Base-by-base conservation (phyloP, 2,113 vertebrate species). In the Casuarius casuarius region DNA sequence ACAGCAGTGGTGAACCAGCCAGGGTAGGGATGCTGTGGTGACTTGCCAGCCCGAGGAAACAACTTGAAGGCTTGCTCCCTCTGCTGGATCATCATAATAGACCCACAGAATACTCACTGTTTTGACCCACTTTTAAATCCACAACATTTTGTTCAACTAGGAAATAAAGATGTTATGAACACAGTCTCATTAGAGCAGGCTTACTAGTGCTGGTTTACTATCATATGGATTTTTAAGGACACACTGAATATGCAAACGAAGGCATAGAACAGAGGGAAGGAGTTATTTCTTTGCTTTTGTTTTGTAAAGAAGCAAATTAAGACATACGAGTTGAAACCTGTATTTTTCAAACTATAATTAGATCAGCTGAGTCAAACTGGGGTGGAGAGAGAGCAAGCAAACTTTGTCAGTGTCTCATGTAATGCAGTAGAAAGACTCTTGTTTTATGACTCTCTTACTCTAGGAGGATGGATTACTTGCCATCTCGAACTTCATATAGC, bases 61-160 rank as follows among this genome's bases (percentile, higher is more conserved):
- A 31, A 35, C 86, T 77, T 49, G 49, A 82, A 66, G 15, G 15
- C 49, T 92, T 96, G 93, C 94, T 90, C 90, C 94, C 95, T 95
- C 96, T 96, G 3, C 94, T 92, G 95, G 95, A 91, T 35, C 76
- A 46, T 82, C 40, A 42, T 44, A 21, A n/a, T 0, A 56, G 38
- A 52, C 15, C 15, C 80, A 25, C 20, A 10, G 11, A 62, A 78
- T 48, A 40, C 7, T 21, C 10, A 22, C 8, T 40, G 5, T 11
- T 42, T 62, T 33, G 26, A 63, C 61, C n/a, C 23, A 3, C 61
- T 84, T 71, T 19, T 15, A 44, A 66, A 3, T 46, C 33, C 49
- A 40, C 33, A 52, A 12, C 21, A 86, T 46, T 46, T 33, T 76
- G 38, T 51, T 28, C 25, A 28, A 33, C 58, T 54, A 61, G 28